Base-by-base conservation (phyloP, 2,888 invertebrate species). In the Oscheius sp. region DNA sequence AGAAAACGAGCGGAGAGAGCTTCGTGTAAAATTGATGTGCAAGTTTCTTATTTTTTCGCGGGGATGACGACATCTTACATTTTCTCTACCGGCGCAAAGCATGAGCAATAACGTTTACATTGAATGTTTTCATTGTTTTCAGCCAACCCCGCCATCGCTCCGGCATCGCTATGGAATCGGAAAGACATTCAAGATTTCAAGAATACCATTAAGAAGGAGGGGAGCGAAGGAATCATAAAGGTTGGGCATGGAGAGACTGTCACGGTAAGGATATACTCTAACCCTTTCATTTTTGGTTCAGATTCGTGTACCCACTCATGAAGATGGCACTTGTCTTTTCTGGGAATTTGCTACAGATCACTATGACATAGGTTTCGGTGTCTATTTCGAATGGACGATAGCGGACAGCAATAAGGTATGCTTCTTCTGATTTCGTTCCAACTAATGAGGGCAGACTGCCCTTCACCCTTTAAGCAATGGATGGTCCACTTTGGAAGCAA, bases 271-370 rank as follows among this genome's bases (percentile, higher is more conserved):
- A n/a, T n/a, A n/a, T n/a, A n/a, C n/a, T n/a, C n/a, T n/a, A n/a
- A n/a, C n/a, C n/a, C n/a, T n/a, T n/a, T n/a, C n/a, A n/a, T n/a
- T n/a, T n/a, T n/a, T 26, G 2, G 26, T 62, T 32, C 28, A 90
- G 91, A 91, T 92, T 2, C 90, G 97, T 41, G 97, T 98, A 63
- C 98, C 98, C 8, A 98, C 98, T 0, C 94, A 95, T 86, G 91
- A 92, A 74, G 92, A 93, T 82, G 97, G 97, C 0, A 91, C 92
- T 1, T 92, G 93, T 82, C 89, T 99, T 41, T 97, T 95, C 88
- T 98, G 97, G 97, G 98, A 99, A 89, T 99, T 98, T 87, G 95
- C 96, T 14, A 97, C 98, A 0, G 98, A 99, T 87, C 91, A 92
- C 86, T 98, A 95, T 86, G 98, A 99, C 87, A 93, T 99, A 41